phyloP scores from a whole-genome alignment of 2,113 vertebrate species.

The Cairina moschata region DNA sequence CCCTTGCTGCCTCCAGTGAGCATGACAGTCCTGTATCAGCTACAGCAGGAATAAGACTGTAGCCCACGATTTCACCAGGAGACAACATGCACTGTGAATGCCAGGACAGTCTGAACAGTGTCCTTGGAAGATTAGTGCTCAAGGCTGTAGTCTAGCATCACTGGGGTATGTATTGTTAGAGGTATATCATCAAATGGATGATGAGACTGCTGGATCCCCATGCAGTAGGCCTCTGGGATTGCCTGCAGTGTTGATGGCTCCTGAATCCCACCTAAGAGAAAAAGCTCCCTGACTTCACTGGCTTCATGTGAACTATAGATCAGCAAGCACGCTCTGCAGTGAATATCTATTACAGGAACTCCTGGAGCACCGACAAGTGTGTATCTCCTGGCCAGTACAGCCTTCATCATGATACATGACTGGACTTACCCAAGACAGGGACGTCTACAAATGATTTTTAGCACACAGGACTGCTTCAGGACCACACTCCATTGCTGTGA shows the following conservation, averaged over 20 bases:
- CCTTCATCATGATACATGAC: fast-evolving
- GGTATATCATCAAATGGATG: neutral
- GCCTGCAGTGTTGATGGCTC: neutral
- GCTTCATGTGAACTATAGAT: fast-evolving
- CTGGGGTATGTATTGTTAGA: neutral
- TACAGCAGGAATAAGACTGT: neutral
- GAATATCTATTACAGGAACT: neutral
- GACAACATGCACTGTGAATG: neutral
- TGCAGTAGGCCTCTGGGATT: neutral
- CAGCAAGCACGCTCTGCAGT: neutral
- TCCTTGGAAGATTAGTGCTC: neutral
- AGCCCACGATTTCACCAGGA: neutral
- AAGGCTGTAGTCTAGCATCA: neutral
- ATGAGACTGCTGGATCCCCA: neutral
- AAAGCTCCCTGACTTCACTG: neutral
- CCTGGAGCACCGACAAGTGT: neutral
- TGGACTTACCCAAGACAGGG: neutral
- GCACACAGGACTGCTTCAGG: neutral
- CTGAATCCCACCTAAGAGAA: neutral
- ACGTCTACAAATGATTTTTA: neutral
- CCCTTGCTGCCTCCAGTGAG: neutral
- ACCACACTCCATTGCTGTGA: neutral
- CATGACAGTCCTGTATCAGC: neutral
- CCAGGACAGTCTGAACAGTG: neutral
- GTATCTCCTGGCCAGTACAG: neutral